phyloP scores from a whole-genome alignment of 2,797 vertebrate genomes.

The Morus bassanus region DNA sequence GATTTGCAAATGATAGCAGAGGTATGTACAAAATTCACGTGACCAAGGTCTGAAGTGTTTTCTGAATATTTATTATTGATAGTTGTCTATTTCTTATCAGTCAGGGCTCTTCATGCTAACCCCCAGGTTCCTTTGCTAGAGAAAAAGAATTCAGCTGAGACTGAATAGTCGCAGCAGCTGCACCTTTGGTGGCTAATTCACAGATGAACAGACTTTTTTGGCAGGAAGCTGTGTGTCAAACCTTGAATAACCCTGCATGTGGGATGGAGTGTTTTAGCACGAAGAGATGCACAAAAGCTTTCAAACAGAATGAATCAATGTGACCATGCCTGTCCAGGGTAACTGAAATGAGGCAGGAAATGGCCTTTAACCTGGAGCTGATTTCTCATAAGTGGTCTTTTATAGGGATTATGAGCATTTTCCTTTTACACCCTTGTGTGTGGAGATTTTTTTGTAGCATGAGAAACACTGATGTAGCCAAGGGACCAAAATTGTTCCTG shows the following conservation, averaged over 20 bases:
- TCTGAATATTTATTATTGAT: background rate
- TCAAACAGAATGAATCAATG: background rate
- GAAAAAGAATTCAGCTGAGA: background rate
- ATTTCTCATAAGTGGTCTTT: conserved; percentile 6
- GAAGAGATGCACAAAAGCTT: background rate
- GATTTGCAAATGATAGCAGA: background rate
- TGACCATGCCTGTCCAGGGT: background rate
- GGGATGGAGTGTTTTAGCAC: background rate
- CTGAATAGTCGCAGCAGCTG: background rate
- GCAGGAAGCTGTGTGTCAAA: background rate
- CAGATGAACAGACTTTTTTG: background rate
- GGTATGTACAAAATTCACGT: background rate
- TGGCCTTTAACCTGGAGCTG: background rate
- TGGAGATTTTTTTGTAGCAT: background rate
- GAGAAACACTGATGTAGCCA: background rate
- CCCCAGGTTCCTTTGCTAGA: background rate
- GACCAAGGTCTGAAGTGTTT: background rate
- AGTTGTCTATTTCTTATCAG: background rate
- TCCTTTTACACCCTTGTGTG: background rate
- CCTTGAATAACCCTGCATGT: background rate
- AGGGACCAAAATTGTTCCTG: background rate
- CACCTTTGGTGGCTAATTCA: background rate
- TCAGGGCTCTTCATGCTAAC: background rate
- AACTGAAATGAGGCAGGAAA: conserved; percentile 34
- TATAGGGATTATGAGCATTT: background rate